Evolutionary conservation across 2,113 vertebrate species (phyloP).

Genomic region (Pogona vitticeps): DNA sequence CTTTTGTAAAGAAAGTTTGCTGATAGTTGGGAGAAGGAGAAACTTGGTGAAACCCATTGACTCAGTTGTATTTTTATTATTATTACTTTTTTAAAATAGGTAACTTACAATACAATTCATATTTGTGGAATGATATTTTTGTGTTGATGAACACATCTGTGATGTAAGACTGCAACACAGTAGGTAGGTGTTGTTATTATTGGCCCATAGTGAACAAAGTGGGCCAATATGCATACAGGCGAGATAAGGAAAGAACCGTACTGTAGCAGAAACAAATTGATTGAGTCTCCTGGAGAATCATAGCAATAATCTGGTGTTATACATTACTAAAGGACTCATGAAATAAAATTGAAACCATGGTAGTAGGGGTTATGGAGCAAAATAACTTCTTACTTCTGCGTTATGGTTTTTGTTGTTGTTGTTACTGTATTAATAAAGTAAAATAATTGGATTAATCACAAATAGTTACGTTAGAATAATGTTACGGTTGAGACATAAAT

Average conservation of each 20-base stretch:
- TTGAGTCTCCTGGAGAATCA: not conserved
- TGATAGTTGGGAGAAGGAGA: not conserved
- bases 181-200: not conserved
- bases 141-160: not conserved
- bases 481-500: slow-evolving; percentile 61
- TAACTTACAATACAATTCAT: not conserved
- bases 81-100: not conserved
- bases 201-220: not conserved
- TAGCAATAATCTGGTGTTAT: not conserved
- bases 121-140: not conserved
- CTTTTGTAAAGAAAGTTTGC: not conserved
- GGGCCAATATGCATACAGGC: no score
- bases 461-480: slow-evolving; percentile 67
- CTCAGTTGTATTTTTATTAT: no score
- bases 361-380: not conserved
- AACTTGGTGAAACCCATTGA: no score
- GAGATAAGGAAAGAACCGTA: not conserved
- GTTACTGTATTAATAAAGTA: slow-evolving; percentile 3
- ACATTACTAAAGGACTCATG: slow-evolving; percentile 17
- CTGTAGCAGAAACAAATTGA: slow-evolving; percentile 9
- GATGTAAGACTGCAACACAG: not conserved
- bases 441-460: slow-evolving; percentile 56
- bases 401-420: not conserved
- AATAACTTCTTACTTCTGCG: not conserved
- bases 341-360: not conserved